A percentile compares a stretch with the other conserved stretches of the same genome.
Evolutionary conservation across 2,797 vertebrate species (phyloP).

Genomic region (Myotis planiceps): DNA sequence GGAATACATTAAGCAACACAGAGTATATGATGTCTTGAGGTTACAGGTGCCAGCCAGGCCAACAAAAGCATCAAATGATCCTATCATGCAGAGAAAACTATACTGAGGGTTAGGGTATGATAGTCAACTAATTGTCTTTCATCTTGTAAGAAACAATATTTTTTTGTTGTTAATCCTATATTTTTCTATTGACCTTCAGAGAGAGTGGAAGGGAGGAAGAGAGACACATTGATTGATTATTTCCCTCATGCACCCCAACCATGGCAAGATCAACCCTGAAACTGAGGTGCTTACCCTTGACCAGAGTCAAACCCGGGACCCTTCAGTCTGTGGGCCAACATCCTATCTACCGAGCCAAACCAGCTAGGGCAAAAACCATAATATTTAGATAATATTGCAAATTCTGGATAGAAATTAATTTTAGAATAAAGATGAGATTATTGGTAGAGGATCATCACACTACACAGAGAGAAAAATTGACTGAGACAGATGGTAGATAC

Average conservation of each 20-base stretch:
- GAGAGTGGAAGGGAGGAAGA: no score
- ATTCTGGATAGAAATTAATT: not conserved
- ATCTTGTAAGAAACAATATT: not conserved
- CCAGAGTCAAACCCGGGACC: no score
- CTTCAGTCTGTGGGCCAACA: no score
- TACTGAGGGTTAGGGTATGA: not conserved
- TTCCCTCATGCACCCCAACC: no score
- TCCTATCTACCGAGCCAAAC: no score
- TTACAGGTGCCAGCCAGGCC: not conserved
- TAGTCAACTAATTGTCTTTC: not conserved
- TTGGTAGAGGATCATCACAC: not conserved
- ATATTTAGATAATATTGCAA: not conserved
- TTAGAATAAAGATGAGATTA: not conserved
- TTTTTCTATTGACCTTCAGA: no score
- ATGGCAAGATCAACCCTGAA: no score
- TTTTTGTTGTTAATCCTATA: not conserved
- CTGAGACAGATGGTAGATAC: not conserved
- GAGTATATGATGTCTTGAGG: not conserved
- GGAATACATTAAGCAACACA: constrained; percentile 51
- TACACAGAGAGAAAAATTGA: not conserved
- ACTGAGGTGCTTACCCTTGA: no score
- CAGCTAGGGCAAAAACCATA: no score
- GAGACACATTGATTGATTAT: no score
- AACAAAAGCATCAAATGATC: not conserved
- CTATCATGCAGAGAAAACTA: not conserved